phyloP scores from a whole-genome alignment of 2,797 vertebrate species.

The Microcaecilia unicolor region DNA sequence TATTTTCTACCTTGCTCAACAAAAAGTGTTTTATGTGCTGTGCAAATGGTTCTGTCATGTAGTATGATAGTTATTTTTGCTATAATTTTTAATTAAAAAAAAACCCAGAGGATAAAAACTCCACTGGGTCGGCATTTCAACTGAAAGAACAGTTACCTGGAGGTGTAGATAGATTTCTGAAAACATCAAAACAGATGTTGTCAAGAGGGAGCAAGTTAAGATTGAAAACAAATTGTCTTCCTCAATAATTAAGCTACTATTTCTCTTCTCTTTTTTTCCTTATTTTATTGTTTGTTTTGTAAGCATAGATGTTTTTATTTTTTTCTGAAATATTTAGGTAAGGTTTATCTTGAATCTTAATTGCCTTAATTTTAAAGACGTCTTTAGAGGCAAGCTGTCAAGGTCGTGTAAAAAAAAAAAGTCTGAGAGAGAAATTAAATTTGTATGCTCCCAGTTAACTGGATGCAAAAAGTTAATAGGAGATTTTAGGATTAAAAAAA shows the following conservation, averaged over 20 bases:
- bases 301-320: conserved; percentile 52
- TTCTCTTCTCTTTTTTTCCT: conserved; percentile 61
- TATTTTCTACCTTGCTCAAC: conserved; percentile 77
- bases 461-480: conserved; percentile 66
- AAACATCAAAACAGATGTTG: conserved; percentile 54
- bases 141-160: conserved; percentile 52
- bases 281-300: conserved; percentile 55
- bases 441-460: conserved; percentile 62
- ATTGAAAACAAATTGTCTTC: conserved; percentile 79
- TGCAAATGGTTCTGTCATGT: conserved; percentile 79
- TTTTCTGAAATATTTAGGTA: conserved; percentile 83
- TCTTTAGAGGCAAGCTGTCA: conserved; percentile 80
- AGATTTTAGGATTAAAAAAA: conserved; percentile 68
- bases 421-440: conserved; percentile 57
- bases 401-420: conserved; percentile 65
- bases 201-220: conserved; percentile 69
- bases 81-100: conserved; percentile 59
- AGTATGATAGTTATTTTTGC: conserved; percentile 78
- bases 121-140: conserved; percentile 50
- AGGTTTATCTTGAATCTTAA: conserved; percentile 93
- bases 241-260: conserved; percentile 88
- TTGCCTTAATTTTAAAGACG: conserved; percentile 98
- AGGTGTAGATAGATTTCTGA: conserved; percentile 63
- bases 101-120: conserved; percentile 42
- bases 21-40: conserved; percentile 68